Conservation (phyloP, 2,113 vertebrate species). For the Macaca nemestrina region DNA sequence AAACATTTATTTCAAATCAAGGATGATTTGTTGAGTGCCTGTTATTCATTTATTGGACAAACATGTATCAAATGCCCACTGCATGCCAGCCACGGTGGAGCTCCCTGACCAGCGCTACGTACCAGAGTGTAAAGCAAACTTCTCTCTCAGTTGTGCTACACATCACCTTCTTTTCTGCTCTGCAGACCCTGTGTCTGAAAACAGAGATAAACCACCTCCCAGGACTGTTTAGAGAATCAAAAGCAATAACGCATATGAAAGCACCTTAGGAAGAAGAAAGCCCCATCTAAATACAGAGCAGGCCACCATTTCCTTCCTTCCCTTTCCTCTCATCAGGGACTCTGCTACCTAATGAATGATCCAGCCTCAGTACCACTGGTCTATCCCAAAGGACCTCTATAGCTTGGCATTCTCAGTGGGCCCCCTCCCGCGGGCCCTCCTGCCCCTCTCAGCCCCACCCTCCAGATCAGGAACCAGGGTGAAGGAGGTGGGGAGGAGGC, state of each 20-base stretch:
- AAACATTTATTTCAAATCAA: not conserved
- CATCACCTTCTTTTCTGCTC: not conserved
- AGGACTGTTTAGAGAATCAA: not conserved
- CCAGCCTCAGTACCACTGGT: not conserved
- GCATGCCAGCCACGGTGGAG: not conserved
- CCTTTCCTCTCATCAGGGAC: not conserved
- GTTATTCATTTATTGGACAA: not conserved
- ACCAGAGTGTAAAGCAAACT: not conserved
- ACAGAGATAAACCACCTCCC: not conserved
- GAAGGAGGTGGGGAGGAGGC: not conserved
- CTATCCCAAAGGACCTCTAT: not conserved
- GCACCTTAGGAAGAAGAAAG: not conserved
- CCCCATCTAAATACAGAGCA: accelerated
- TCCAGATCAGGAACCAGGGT: not conserved
- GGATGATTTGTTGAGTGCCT: not conserved
- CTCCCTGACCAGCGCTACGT: not conserved
- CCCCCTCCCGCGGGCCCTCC: not conserved
- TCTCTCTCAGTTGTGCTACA: not conserved
- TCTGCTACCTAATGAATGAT: not conserved
- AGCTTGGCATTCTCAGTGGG: not conserved
- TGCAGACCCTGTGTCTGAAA: not conserved
- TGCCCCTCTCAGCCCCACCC: not conserved
- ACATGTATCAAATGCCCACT: not conserved
- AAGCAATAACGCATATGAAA: not conserved
- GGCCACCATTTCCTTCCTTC: no score